Conservation (phyloP, 2,113 vertebrate species). For the Toxotes jaculatrix region DNA sequence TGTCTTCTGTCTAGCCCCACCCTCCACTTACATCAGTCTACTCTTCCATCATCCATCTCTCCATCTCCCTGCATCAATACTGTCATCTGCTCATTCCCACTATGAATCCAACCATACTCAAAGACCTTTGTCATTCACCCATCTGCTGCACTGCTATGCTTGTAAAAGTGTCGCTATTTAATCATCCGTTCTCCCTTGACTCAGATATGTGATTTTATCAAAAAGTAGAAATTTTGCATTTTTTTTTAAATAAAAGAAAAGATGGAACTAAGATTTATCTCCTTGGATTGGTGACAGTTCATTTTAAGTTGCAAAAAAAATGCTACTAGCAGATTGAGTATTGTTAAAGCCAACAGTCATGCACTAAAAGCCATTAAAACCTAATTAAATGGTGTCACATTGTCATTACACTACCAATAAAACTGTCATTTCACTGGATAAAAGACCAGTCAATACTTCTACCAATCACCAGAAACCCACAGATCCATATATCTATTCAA, state of each 20-base stretch:
- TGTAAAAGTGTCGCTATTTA: constrained; percentile 4
- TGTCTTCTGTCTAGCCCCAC: constrained; percentile 63
- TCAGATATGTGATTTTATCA: background rate
- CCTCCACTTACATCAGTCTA: constrained; percentile 25
- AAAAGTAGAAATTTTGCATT: background rate
- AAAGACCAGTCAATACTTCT: constrained; percentile 61
- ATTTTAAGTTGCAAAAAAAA: constrained; percentile 6
- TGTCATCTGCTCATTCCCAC: constrained; percentile 56
- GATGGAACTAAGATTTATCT: background rate
- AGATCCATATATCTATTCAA: constrained; percentile 69
- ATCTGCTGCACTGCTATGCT: constrained; percentile 56
- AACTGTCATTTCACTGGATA: constrained; percentile 58
- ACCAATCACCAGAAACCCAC: constrained; percentile 62
- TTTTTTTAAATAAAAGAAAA: background rate
- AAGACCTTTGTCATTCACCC: constrained; percentile 55
- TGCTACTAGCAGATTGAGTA: background rate
- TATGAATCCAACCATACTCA: constrained; percentile 29
- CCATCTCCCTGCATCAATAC: constrained; percentile 55
- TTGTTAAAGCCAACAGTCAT: constrained; percentile 18
- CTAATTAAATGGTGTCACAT: constrained; percentile 51
- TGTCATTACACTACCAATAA: constrained; percentile 58
- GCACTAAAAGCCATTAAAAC: constrained; percentile 42
- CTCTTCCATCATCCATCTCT: constrained; percentile 52
- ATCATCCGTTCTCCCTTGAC: background rate
- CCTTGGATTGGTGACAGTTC: background rate